Conservation (phyloP, 2,888 invertebrate species). For the Chromoteleia sp. region DNA sequence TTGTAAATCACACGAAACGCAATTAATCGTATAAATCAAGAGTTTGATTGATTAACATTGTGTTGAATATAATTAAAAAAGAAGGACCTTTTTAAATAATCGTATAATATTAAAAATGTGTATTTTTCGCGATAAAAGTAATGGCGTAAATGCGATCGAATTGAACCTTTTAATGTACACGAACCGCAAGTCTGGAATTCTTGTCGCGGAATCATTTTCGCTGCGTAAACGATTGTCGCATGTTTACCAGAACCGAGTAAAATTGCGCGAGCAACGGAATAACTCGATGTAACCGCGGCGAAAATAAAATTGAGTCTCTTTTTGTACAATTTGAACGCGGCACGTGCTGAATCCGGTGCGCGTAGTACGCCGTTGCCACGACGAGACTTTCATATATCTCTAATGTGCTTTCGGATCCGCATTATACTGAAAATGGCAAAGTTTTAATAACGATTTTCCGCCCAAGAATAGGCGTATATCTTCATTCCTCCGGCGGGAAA, state of each 20-base stretch:
- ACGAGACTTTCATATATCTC: constrained; percentile 65
- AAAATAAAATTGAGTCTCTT: constrained; percentile 81
- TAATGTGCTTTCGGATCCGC: constrained; percentile 77
- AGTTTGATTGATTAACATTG: too few species aligned
- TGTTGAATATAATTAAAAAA: too few species aligned
- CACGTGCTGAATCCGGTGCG: constrained; percentile 75
- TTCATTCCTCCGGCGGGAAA: constrained; percentile 41
- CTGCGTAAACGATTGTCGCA: constrained; percentile 45
- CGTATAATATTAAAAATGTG: too few species aligned
- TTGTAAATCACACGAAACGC: too few species aligned
- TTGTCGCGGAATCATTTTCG: constrained; percentile 50
- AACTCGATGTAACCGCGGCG: constrained; percentile 69
- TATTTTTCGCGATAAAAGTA: too few species aligned
- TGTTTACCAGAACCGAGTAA: constrained; percentile 35
- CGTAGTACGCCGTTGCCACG: constrained; percentile 71
- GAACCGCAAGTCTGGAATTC: constrained; percentile 14
- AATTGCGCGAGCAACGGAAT: constrained; percentile 55
- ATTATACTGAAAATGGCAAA: constrained; percentile 78
- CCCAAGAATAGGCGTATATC: constrained; percentile 54
- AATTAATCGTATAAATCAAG: too few species aligned
- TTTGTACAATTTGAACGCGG: constrained; percentile 80
- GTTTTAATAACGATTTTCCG: constrained; percentile 73
- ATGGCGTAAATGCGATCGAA: too few species aligned
- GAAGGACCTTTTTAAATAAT: too few species aligned
- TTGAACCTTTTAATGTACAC: too few species aligned